Evolutionary conservation across 2,888 invertebrate species (phyloP), one percentile per base, ranked within the genome.

Genomic region (Orchestes rusci): DNA sequence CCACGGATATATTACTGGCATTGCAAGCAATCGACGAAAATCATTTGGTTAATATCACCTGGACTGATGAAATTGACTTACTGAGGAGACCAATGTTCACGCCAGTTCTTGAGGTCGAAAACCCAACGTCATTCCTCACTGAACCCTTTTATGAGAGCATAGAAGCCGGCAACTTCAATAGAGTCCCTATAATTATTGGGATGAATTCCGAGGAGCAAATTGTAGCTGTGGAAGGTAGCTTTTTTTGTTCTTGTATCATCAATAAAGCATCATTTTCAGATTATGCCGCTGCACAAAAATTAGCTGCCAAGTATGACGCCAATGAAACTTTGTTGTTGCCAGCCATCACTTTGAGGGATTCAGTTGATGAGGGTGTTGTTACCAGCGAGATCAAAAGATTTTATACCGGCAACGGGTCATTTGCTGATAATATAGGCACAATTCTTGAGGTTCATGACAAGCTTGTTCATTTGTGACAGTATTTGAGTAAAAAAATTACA

Each of bases 101-200:
- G 4, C 55, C 57, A 5, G 42, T 47, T 12, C 18, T 43, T 2
- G 59, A 59, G 50, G 47, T 50, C 1, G 30, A 42, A 12, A 46
- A 45, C 31, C n/a, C 16, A 4, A 28, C 31, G 4, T 51, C 54
- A n/a, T 48, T 56, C 18, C 19, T 56, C 1, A 45, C 51, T 2
- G 36, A 43, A 4, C 50, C 50, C 19, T 53, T 51, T 16, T 48
- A 55, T 18, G 47, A 53, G 34, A 13, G 33, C 5, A 18, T 59
- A 2, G 32, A 34, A 16, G 36, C 31, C 4, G 57, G 59, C 12
- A 18, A 51, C 16, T 53, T 57, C 19, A 35, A 34, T 16, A 36
- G 38, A 43, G 53, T 74, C 20, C 73, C 75, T 3, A 53, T 73
- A 1, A 71, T 75, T 67, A 71, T 75, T 2, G 75, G 75, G 4